phyloP scores from a whole-genome alignment of 2,797 vertebrate genomes.

The Tympanoctomys barrerae region DNA sequence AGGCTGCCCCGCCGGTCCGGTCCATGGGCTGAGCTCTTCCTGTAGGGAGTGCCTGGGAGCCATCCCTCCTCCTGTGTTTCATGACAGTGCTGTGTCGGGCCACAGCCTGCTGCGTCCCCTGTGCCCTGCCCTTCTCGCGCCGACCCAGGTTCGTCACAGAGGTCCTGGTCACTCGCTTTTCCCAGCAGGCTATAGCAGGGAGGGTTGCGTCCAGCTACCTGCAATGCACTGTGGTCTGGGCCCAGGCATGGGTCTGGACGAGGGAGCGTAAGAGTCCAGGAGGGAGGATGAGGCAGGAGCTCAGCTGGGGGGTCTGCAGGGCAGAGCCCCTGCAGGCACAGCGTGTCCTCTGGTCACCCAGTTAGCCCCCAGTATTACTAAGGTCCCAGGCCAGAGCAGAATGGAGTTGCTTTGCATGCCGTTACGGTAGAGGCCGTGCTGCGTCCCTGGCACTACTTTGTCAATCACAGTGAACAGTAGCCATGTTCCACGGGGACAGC shows the following conservation, averaged over 20 bases:
- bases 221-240: not conserved
- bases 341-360: not conserved
- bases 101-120: not conserved
- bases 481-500: not conserved
- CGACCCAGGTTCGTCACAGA: not conserved
- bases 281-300: not conserved
- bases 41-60: not conserved
- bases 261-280: not conserved
- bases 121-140: not conserved
- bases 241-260: fast-evolving
- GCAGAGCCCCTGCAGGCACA: not conserved
- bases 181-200: not conserved
- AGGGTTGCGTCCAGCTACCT: not conserved
- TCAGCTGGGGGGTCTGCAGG: not conserved
- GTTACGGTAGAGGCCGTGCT: not conserved
- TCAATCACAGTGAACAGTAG: constrained; percentile 23
- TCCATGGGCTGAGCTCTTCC: not conserved
- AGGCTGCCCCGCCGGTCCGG: constrained; percentile 30
- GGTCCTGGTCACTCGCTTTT: not conserved
- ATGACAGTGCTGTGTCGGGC: not conserved
- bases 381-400: not conserved
- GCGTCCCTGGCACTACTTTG: constrained; percentile 45
- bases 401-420: constrained; percentile 36
- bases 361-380: not conserved
- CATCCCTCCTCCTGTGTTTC: not conserved